Evolutionary conservation across 1,140 invertebrate genomes (phyloP).

Genomic region (Brachionus rubens): DNA sequence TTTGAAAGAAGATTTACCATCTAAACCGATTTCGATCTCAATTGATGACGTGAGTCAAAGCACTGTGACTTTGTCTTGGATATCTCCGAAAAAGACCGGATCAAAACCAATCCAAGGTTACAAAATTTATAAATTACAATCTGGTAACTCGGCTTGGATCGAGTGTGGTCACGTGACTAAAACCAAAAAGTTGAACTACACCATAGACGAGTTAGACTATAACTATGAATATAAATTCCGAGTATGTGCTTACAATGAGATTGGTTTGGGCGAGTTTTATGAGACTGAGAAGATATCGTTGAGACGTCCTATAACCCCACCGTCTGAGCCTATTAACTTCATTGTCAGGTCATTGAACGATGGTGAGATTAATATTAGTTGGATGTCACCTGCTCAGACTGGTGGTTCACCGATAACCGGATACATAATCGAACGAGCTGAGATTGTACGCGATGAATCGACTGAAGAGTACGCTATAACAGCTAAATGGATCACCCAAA

Average conservation of each 20-base stretch:
- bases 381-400: constrained; percentile 87
- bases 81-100: constrained; percentile 14
- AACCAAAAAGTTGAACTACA: constrained; percentile 1
- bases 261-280: constrained; percentile 77
- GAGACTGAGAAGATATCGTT: not conserved
- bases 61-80: constrained; percentile 5
- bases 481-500: not conserved
- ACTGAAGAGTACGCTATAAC: not conserved
- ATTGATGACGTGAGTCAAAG: not conserved
- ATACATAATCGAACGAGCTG: constrained; percentile 77
- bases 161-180: constrained; percentile 17
- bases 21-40: constrained; percentile 23
- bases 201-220: constrained; percentile 61
- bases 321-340: not conserved
- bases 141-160: not conserved
- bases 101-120: constrained; percentile 30
- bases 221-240: constrained; percentile 88
- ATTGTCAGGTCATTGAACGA: not conserved
- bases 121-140: constrained; percentile 2
- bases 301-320: not conserved
- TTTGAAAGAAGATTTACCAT: constrained; percentile 23
- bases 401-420: constrained; percentile 72
- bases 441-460: constrained; percentile 64
- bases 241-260: constrained; percentile 87
- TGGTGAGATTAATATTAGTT: constrained; percentile 57